These are phyloP conservation scores for Muscicapa striata DNA, from an alignment of 2,797 vertebrate genomes.

Conservation along the genomic window DNA sequence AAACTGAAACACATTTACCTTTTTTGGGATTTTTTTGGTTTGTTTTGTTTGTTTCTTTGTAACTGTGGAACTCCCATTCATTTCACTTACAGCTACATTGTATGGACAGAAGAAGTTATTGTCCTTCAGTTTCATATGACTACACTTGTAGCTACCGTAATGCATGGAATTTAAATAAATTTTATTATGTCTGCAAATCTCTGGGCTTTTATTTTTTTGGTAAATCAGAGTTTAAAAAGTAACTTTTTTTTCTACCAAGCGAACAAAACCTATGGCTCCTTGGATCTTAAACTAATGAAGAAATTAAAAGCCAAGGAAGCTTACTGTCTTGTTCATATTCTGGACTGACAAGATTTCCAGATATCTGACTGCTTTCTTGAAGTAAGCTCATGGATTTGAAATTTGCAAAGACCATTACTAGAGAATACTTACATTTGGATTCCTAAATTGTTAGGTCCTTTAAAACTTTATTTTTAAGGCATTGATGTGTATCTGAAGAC, in stretches of 20 bases:
- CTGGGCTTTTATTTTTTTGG: conserved; percentile 75
- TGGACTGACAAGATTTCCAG: conserved; percentile 16
- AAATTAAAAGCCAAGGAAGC: conserved; percentile 50
- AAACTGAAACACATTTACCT: conserved; percentile 55
- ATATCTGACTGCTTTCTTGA: neutral
- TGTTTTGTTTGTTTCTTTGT: conserved; percentile 70
- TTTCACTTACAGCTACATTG: conserved; percentile 74
- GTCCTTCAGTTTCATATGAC: conserved; percentile 75
- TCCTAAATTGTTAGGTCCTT: neutral
- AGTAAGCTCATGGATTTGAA: conserved; percentile 34
- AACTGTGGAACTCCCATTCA: conserved; percentile 73
- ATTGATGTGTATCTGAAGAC: neutral
- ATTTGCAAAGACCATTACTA: neutral
- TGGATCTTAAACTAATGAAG: conserved; percentile 57
- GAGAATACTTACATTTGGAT: neutral
- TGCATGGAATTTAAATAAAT: conserved; percentile 83
- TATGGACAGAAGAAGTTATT: conserved; percentile 73
- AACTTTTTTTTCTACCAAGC: conserved; percentile 10
- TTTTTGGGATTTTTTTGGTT: neutral
- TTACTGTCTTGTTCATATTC: conserved; percentile 33
- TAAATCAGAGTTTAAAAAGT: conserved; percentile 43
- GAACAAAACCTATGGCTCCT: conserved; percentile 46
- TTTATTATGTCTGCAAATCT: conserved; percentile 78
- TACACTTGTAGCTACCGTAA: conserved; percentile 75
- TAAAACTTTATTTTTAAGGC: neutral